Evolutionary conservation across 2,888 invertebrate species (phyloP), one percentile per base, ranked within the genome.

Genomic region (Ellobium chinense): DNA sequence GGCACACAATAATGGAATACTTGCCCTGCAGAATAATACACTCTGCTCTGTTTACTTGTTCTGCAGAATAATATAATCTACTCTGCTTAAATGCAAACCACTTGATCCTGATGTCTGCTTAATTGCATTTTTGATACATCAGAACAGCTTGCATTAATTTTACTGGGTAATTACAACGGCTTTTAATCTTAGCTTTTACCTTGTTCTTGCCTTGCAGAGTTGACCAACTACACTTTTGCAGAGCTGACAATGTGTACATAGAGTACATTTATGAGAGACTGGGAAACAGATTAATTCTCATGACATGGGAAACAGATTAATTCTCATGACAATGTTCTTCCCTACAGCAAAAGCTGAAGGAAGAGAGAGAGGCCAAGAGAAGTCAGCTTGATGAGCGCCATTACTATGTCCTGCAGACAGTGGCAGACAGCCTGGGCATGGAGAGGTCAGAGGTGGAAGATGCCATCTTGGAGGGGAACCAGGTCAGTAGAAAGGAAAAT

Each of bases 321-420:
- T n/a, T n/a, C n/a, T 46, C 18, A 46, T 7, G 18, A 46, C 18
- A 18, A 7, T 46, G 3, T 62, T 66, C 31, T 68, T 24, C 4
- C 63, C 88, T 91, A 24, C 88, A 92, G 92, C 92, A 92, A 92
- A 92, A 92, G 85, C 84, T 93, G 82, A 92, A 93, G 85, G 93
- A 93, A 83, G 93, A 93, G 84, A 84, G 92, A 34, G 93, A 93
- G 70, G 88, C 90, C 0, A 93, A 92, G 85, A 82, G 93, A 78
- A 87, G 89, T n/a, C 89, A 91, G 83, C 87, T 93, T 2, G 93
- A 93, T 88, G 91, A 91, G 34, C 86, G 92, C 3, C 93, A 93
- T 85, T 85, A 85, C 72, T 91, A 92, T 85, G 89, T 93, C 73
- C 87, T 93, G 62, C 89, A 90, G 83, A 92, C 91, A 2, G 92